A percentile compares a stretch with the other conserved stretches of the same genome.
These are phyloP conservation scores for Asobara japonica DNA, from an alignment of 1,140 invertebrate species.

Conservation along the genomic window DNA sequence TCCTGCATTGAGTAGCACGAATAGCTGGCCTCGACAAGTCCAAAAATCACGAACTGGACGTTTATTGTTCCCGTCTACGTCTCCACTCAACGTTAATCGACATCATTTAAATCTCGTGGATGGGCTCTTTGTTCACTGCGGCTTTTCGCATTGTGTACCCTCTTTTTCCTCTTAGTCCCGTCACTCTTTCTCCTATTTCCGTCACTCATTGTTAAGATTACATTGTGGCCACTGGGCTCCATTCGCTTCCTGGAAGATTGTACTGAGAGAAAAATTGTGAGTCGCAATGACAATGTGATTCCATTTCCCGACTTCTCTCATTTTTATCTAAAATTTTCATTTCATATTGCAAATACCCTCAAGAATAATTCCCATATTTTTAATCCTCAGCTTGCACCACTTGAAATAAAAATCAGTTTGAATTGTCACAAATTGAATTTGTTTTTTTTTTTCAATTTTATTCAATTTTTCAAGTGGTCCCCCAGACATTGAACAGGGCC, in stretches of 20 bases:
- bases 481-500: no score
- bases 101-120: slow-evolving; percentile 2
- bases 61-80: neutral
- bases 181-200: neutral
- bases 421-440: no score
- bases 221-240: neutral
- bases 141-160: neutral
- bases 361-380: no score
- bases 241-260: neutral
- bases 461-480: no score
- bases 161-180: neutral
- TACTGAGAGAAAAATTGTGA: neutral
- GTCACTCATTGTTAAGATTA: slow-evolving; percentile 3
- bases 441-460: no score
- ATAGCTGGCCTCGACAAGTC: neutral
- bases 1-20: no score
- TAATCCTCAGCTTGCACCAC: no score
- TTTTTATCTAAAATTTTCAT: neutral
- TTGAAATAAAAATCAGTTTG: no score
- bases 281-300: neutral
- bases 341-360: neutral
- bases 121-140: neutral
- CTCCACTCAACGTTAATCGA: slow-evolving; percentile 9
- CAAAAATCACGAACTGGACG: neutral
- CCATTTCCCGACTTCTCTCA: neutral